phyloP scores from a whole-genome alignment of 92 coral and sea anemone species.

The Nematostella vectensis region DNA sequence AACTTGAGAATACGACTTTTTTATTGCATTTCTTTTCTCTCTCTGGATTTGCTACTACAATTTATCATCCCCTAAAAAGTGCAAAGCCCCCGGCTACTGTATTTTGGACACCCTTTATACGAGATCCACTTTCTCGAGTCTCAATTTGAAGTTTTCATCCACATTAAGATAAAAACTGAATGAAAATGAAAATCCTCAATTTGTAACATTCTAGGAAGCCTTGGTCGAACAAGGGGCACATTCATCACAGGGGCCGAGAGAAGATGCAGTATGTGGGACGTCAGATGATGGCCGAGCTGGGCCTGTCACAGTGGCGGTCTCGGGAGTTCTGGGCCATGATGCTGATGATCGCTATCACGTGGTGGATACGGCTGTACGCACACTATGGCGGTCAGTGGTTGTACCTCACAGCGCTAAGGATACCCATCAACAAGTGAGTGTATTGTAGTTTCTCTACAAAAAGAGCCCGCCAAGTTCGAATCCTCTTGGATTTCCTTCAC shows the following conservation, averaged over 20 bases:
- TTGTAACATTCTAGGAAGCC: slow-evolving; percentile 81
- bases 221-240: slow-evolving; percentile 96
- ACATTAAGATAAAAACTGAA: too few relatives aligned
- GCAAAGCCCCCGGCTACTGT: too few relatives aligned
- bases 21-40: too few relatives aligned
- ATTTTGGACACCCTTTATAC: too few relatives aligned
- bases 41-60: too few relatives aligned
- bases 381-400: slow-evolving; percentile 99
- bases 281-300: slow-evolving; percentile 90
- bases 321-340: slow-evolving; percentile 99
- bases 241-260: slow-evolving; percentile 86
- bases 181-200: too few relatives aligned
- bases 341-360: slow-evolving; percentile 84
- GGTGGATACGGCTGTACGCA: slow-evolving; percentile 88
- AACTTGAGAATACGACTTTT: too few relatives aligned
- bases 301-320: slow-evolving; percentile 98
- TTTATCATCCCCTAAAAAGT: too few relatives aligned
- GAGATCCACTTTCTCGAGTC: too few relatives aligned
- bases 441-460: not conserved
- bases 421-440: slow-evolving; percentile 88
- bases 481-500: too few relatives aligned
- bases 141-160: too few relatives aligned
- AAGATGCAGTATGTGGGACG: slow-evolving; percentile 99
- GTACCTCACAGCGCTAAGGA: slow-evolving; percentile 72
- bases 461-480: too few relatives aligned